Conservation (phyloP, 2,888 invertebrate genomes). For the Molorchus minor region DNA sequence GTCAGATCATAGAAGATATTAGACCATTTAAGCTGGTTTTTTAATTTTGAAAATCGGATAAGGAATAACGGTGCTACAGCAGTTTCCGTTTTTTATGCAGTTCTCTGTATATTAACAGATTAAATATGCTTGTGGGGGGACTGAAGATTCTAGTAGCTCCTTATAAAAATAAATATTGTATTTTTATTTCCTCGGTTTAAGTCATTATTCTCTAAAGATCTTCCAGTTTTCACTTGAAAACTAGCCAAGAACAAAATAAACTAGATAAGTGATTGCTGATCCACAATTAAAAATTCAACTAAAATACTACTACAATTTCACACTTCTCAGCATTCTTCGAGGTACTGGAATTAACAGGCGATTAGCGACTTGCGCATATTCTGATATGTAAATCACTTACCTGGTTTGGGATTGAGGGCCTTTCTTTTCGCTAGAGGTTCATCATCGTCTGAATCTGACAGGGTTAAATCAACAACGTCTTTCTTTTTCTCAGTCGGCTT, state of each 20-base stretch:
- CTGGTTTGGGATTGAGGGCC: conserved; percentile 62
- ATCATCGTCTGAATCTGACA: conserved; percentile 76
- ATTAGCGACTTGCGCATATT: not conserved
- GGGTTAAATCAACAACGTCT: conserved; percentile 73
- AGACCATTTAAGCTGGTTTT: no score
- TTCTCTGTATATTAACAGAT: no score
- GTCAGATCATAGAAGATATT: no score
- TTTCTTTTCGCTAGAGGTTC: conserved; percentile 72
- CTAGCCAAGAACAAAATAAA: not conserved
- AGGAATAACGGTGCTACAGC: no score
- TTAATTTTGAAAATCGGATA: no score
- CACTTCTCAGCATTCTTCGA: conserved; percentile 23
- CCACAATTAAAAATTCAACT: not conserved
- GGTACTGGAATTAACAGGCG: conserved; percentile 18
- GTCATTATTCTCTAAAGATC: no score
- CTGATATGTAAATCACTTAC: conserved; percentile 24
- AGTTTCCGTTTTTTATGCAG: no score
- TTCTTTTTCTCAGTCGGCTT: conserved; percentile 57
- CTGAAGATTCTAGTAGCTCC: no score
- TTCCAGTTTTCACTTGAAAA: no score
- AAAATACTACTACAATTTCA: conserved; percentile 16
- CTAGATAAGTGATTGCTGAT: conserved; percentile 3
- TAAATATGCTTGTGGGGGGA: no score
- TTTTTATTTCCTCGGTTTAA: no score
- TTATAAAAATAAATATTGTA: no score